Conservation (phyloP, 2,888 invertebrate species). For the Megaustenia siamemsis region DNA sequence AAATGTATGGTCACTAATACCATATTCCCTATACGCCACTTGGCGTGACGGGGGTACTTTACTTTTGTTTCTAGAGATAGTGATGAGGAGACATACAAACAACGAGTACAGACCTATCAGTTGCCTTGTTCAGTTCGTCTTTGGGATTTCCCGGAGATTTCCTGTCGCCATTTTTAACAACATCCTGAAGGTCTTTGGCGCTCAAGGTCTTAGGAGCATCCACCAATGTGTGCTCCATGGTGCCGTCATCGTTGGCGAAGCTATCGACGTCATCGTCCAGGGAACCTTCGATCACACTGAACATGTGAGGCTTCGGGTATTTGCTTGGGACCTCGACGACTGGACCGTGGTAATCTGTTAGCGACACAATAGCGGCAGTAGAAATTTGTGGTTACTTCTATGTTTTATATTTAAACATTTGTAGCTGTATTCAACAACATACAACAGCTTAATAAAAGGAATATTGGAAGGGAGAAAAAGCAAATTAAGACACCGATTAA, state of each 20-base stretch:
- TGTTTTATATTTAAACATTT: too few species aligned
- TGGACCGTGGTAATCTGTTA: slow-evolving; percentile 38
- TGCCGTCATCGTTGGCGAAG: slow-evolving; percentile 51
- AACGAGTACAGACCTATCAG: too few species aligned
- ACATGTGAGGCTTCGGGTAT: slow-evolving; percentile 50
- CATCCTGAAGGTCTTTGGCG: slow-evolving; percentile 38
- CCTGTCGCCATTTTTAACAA: not conserved
- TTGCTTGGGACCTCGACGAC: slow-evolving; percentile 39
- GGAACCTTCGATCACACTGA: slow-evolving; percentile 50
- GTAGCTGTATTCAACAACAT: too few species aligned
- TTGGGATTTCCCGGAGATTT: not conserved
- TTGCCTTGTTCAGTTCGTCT: not conserved
- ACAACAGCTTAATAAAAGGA: too few species aligned
- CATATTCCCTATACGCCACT: too few species aligned
- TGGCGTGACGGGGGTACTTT: too few species aligned
- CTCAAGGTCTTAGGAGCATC: slow-evolving; percentile 48
- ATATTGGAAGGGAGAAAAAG: too few species aligned
- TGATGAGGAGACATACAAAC: too few species aligned
- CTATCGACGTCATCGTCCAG: slow-evolving; percentile 51
- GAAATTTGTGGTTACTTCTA: too few species aligned
- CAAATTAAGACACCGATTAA: too few species aligned
- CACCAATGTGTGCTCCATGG: slow-evolving; percentile 50
- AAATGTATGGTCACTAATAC: too few species aligned
- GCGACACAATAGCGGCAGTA: not conserved
- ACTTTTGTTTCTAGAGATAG: too few species aligned